Evolutionary conservation across 2,113 vertebrate genomes (phyloP).

Genomic region (Rhinichthys klamathensis): DNA sequence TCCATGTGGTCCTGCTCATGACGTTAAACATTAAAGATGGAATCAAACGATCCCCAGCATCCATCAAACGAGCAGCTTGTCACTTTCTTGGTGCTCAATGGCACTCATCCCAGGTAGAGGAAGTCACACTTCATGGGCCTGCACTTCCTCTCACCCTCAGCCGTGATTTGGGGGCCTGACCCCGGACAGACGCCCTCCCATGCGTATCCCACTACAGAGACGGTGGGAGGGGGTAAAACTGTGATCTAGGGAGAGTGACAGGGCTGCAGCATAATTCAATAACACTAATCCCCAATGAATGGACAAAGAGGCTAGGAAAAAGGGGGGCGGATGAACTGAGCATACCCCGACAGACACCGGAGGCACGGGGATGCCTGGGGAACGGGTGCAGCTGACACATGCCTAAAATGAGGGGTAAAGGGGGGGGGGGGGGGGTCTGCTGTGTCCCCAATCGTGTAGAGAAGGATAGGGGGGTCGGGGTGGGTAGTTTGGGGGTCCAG

Average conservation of each 20-base stretch:
- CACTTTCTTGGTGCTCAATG: constrained; percentile 5
- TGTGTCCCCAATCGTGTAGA: constrained; percentile 17
- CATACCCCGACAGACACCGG: constrained; percentile 58
- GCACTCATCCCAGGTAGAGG: constrained; percentile 43
- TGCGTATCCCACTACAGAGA: constrained; percentile 4
- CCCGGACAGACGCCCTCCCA: neutral
- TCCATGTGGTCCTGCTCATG: neutral
- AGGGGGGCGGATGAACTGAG: constrained; percentile 69
- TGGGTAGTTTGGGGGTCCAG: constrained; percentile 62
- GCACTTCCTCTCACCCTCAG: constrained; percentile 60
- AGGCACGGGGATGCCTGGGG: constrained; percentile 61
- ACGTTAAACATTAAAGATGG: constrained; percentile 23
- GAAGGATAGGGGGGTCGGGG: constrained; percentile 55
- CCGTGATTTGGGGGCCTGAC: neutral
- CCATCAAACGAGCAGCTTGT: constrained; percentile 30
- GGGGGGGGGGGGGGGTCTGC: constrained; percentile 2
- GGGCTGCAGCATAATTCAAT: constrained; percentile 76
- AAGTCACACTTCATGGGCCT: constrained; percentile 53
- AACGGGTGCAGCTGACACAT: constrained; percentile 72
- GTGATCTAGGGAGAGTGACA: constrained; percentile 32
- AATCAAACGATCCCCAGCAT: neutral
- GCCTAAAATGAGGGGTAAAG: constrained; percentile 58
- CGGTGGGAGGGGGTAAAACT: constrained; percentile 35
- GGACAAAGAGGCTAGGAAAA: constrained; percentile 66
- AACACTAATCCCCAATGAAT: constrained; percentile 79